phyloP scores from a whole-genome alignment of 35 echinoderm and acorn worm genomes.

The Holothuria glaberrima region DNA sequence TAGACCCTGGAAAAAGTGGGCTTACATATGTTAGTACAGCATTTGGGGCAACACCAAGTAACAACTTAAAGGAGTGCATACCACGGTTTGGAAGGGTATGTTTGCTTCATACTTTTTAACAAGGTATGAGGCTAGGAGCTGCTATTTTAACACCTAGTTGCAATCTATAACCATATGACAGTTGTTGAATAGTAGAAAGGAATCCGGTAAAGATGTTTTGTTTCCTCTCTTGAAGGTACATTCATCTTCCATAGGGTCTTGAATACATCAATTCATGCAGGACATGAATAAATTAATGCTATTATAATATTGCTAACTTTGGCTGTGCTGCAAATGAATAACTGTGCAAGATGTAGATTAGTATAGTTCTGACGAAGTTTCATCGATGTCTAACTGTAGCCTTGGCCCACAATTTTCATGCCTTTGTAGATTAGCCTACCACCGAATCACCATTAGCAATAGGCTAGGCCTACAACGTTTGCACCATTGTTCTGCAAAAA shows the following conservation, averaged over 20 bases:
- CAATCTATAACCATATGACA: constrained; percentile 14
- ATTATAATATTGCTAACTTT: constrained; percentile 31
- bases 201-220: constrained; percentile 28
- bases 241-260: constrained; percentile 8
- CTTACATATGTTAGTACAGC: constrained; percentile 1
- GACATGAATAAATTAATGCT: constrained; percentile 7
- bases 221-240: constrained; percentile 40
- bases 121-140: neutral
- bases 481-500: too few relatives aligned
- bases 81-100: constrained; percentile 12
- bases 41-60: constrained; percentile 39
- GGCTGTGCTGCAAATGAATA: constrained; percentile 14
- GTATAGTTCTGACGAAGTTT: too few relatives aligned
- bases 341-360: constrained; percentile 13
- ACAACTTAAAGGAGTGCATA: neutral
- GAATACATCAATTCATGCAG: constrained; percentile 14
- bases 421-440: too few relatives aligned
- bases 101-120: constrained; percentile 10
- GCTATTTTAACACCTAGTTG: neutral
- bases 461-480: too few relatives aligned
- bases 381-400: too few relatives aligned
- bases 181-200: constrained; percentile 5
- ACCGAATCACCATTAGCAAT: too few relatives aligned
- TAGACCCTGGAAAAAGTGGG: neutral
- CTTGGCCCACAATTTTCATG: too few relatives aligned